Evolutionary conservation across 2,888 invertebrate genomes (phyloP), one percentile per base, ranked within the genome.

Genomic region (Zele albiditarsus): DNA sequence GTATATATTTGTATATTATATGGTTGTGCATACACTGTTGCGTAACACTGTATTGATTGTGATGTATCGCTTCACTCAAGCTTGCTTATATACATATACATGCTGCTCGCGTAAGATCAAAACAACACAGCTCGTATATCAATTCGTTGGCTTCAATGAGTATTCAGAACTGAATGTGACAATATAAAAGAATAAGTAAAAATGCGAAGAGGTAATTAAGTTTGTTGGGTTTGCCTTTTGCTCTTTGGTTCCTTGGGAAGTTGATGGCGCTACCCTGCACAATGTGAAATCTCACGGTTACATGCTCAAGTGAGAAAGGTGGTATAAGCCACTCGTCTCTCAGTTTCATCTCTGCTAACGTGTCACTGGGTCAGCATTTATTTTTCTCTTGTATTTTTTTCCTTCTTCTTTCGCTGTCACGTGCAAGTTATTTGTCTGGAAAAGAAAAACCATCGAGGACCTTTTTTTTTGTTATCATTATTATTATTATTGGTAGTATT

Each of bases 321-420:
- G 60, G 23, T 25, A 23, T 25, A 10, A 0, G 23, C 14, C 31
- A 62, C 62, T 62, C 62, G 27, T 31, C n/a, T n/a, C 14, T 31
- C 31, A 28, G 31, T n/a, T 46, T 46, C 46, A 46, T 46, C 16
- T 46, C n/a, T 46, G 25, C 68, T 53, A 46, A 14, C 49, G 68
- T 68, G 67, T 42, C 67, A 67, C 46, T 67, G 46, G 67, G 67
- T 67, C 46, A 67, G 42, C 67, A 46, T 25, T 67, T 42, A 67
- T 27, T 67, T 67, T 49, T 12, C 38, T 2, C 38, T 38, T 38
- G 38, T 38, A 38, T 12, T 12, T 38, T 38, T 38, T 38, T 38
- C 33, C 27, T 28, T 28, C 3, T 62, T 62, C 62, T 5, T 12
- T 6, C n/a, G 28, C 23, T 65, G 65, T 67, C 67, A 67, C 38